Base-by-base conservation (phyloP, 2,113 vertebrate species). In the Elephas maximus region DNA sequence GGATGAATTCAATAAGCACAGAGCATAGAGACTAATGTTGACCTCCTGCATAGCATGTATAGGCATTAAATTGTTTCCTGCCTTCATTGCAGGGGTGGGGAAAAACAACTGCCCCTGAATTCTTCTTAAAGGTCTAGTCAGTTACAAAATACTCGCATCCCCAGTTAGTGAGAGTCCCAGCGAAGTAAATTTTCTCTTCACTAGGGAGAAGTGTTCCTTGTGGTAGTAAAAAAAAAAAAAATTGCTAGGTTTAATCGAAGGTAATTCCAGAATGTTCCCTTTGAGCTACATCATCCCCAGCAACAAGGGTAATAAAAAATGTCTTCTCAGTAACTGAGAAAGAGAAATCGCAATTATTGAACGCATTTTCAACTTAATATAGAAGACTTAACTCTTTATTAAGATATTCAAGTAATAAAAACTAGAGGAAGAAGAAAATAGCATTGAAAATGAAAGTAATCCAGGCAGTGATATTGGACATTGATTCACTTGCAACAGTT, bases 201-300 rank as follows among this genome's bases (percentile, higher is more conserved):
- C 95, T 87, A 65, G 78, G 97, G 97, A 98, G 93, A 80, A 98
- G 97, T 97, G 97, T 90, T 97, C 95, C 95, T 97, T 92, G 45
- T 95, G 95, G 96, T 41, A 97, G 96, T 96, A 98, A 98, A 98
- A 98, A 57, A 57, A 15, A 57, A 57, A 98, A 98, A 98, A 98
- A 98, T 98, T 98, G 88, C 97, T 97, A 98, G 94, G 97, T 98
- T 98, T 98, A 98, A 98, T 98, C 98, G 98, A 98, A 98, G 98
- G 94, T 93, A 98, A 97, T 97, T 91, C 73, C 95, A 45, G 86
- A 98, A 99, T 97, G 97, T 98, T 98, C 97, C 97, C 98, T 98
- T 96, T 94, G 98, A 98, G 98, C 95, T 95, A 98, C 98, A 98
- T 98, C 98, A 98, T 97, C 96, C 98, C 97, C 90, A 60, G 96